Base-by-base conservation (phyloP, 2,888 invertebrate species). In the Protonemura montana region DNA sequence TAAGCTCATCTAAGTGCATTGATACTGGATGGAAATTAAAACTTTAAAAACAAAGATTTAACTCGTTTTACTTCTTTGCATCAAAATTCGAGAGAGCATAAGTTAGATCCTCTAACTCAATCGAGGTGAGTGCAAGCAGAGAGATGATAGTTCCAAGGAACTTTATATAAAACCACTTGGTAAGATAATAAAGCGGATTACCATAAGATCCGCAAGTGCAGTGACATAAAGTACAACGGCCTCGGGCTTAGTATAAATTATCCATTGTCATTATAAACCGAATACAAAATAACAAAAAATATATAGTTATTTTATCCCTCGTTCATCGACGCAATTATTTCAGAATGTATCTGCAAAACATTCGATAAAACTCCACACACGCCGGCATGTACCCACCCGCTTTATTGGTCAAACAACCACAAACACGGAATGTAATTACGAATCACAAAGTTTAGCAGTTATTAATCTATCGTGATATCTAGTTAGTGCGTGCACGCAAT, bases 381-480 rank as follows among this genome's bases (percentile, higher is more conserved):
- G 78, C 10, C 27, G 25, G 28, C 78, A 78, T 10, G 3, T 35
- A 35, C 35, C 3, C 35, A 35, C 3, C 10, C n/a, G 26, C 78
- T 6, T 78, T 78, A n/a, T 25, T 13, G 26, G 78, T 21, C 10
- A 10, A 78, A 26, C 78, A 27, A 78, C 26, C 10, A 25, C 78
- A 78, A 77, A 78, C 26, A n/a, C 78, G 28, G 76, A 76, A 76
- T 76, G 16, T 78, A 78, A 78, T 78, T 26, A 26, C 5, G 78
- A 78, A 78, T 78, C 78, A 26, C 10, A 10, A 10, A 78, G 78
- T 28, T 27, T 78, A 59, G 78, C 78, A 27, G 27, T 26, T 78
- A 78, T 78, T 78, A 78, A 78, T 78, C 27, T 78, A 27, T 26
- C 78, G 13, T 78, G 78, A 21, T 78, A 78, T 78, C 2, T 78